Evolutionary conservation across 2,797 vertebrate genomes (phyloP).

Genomic region (Champsocephalus esox): DNA sequence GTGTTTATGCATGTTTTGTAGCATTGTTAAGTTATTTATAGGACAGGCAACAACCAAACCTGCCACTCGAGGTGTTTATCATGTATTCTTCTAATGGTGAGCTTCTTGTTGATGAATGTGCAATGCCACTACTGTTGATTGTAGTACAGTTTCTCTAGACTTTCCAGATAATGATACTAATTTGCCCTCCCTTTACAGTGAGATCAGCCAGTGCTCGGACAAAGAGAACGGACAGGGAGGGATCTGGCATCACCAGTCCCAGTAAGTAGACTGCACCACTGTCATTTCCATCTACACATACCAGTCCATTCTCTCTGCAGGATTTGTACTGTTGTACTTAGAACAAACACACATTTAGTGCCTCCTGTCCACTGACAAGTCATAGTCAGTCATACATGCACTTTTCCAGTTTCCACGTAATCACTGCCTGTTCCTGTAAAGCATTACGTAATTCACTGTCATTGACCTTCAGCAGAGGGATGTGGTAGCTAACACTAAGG

Average conservation of each 20-base stretch:
- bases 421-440: slow-evolving; percentile 20
- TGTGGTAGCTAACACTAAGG: not conserved
- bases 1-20: not conserved
- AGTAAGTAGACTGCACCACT: slow-evolving; percentile 64
- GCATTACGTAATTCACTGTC: slow-evolving; percentile 20
- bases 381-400: not conserved
- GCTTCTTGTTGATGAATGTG: not conserved
- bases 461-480: slow-evolving; percentile 24
- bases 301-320: not conserved
- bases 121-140: not conserved
- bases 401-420: not conserved
- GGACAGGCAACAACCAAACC: not conserved
- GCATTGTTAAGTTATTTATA: not conserved
- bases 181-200: slow-evolving; percentile 49
- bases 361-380: not conserved
- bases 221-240: slow-evolving; percentile 74
- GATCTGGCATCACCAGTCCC: slow-evolving; percentile 71
- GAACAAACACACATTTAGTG: not conserved
- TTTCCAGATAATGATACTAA: slow-evolving; percentile 2
- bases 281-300: not conserved
- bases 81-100: not conserved
- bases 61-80: not conserved
- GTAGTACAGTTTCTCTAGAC: not conserved
- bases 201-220: slow-evolving; percentile 69
- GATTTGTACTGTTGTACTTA: not conserved